Base-by-base conservation (phyloP, 2,797 vertebrate species). In the Tokudaia muenninki region DNA sequence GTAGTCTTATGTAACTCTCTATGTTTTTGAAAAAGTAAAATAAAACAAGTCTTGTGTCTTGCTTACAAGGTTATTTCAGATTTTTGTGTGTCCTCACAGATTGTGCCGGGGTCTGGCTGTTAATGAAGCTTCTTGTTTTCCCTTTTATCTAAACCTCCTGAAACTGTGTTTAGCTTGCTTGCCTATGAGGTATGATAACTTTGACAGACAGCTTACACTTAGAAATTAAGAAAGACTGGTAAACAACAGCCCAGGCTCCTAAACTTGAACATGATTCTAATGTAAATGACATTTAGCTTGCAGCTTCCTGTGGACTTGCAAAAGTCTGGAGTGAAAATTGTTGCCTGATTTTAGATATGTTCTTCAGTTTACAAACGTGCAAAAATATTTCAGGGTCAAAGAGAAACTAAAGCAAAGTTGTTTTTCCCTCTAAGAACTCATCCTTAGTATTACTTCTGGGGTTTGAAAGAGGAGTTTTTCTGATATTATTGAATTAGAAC, bases 261-360 rank as follows among this genome's bases (percentile, higher is more conserved):
- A 75, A 94, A 4, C 59, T 57, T 81, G 86, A 22, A 19, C 75
- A 87, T 92, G 92, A 87, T 83, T 94, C 22, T 95, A 95, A 97
- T 90, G 77, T 94, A 95, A 95, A 91, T 94, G 83, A 59, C 55
- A 90, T 94, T 94, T 89, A 91, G 74, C 83, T 55, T 17, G 57
- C 47, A 41, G 52, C 14, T 17, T 91, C 70, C 70, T 90, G 90
- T 94, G 92, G 90, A 88, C 93, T 96, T 97, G 93, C 26, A 81
- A 87, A 95, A 91, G 57, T 22, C 10, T 84, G 37, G 57, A 90
- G 24, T 22, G 41, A 75, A 92, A 95, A 95, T n/a, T 80, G 67
- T 37, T 91, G 24, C 22, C n/a, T 94, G 87, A 74, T 92, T 86
- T 97, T 90, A 87, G 52, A 79, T 74, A 22, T 14, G 0, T 0